These are phyloP conservation scores for Esperia sulphurella DNA, from an alignment of 2,888 invertebrate species.

Conservation along the genomic window DNA sequence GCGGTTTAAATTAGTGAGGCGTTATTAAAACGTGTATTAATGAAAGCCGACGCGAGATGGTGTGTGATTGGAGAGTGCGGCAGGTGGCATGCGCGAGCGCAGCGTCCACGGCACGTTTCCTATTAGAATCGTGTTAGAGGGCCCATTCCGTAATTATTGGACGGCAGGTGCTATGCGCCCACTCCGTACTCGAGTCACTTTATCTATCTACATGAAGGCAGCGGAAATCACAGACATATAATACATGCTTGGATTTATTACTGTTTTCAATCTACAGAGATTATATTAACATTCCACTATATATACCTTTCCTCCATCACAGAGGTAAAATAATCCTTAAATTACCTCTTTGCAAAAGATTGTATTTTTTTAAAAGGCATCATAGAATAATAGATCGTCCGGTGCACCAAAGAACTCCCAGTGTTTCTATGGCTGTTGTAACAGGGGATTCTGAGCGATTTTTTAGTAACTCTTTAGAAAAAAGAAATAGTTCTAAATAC, in stretches of 20 bases:
- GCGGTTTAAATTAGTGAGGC: slow-evolving; percentile 1
- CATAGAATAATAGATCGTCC: too few species aligned
- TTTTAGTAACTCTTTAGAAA: too few species aligned
- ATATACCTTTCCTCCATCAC: too few species aligned
- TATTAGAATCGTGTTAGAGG: slow-evolving; percentile 53
- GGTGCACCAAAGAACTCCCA: too few species aligned
- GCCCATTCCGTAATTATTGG: slow-evolving; percentile 63
- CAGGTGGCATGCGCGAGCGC: slow-evolving; percentile 29
- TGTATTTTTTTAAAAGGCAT: too few species aligned
- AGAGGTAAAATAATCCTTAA: too few species aligned
- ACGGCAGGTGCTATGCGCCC: slow-evolving; percentile 62
- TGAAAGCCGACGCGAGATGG: slow-evolving; percentile 16
- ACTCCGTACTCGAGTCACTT: slow-evolving; percentile 30
- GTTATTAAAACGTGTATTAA: slow-evolving; percentile 2
- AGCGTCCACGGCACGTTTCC: slow-evolving; percentile 36
- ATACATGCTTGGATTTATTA: slow-evolving; percentile 3
- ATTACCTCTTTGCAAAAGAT: too few species aligned
- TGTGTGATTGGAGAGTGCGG: slow-evolving; percentile 34
- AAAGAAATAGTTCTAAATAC: too few species aligned
- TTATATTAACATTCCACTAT: too few species aligned
- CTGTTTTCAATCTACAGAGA: background rate
- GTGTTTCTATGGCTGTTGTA: too few species aligned
- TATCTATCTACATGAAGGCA: slow-evolving; percentile 49
- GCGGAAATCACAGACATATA: slow-evolving; percentile 35
- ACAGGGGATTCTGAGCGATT: too few species aligned